Percentiles rank a stretch among this genome's conserved stretches.
Conservation (phyloP, 2,113 vertebrate genomes). For the Micromys minutus region DNA sequence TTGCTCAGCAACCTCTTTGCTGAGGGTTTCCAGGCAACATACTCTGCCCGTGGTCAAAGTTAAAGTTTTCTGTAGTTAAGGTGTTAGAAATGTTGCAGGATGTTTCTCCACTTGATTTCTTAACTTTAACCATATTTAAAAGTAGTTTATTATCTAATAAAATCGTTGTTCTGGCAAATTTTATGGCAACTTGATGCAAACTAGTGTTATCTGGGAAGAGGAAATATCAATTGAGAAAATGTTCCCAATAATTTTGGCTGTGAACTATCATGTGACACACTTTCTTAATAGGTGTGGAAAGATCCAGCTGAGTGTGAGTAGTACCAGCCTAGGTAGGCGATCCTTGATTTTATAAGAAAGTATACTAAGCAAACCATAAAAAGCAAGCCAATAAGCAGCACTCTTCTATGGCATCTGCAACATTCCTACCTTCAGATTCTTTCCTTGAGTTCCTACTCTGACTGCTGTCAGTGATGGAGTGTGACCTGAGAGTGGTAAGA, state of each 20-base stretch:
- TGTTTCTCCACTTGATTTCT: neutral
- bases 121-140: neutral
- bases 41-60: constrained; percentile 35
- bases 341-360: neutral
- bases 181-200: neutral
- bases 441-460: neutral
- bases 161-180: neutral
- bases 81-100: neutral
- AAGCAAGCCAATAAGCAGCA: neutral
- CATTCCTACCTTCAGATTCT: neutral
- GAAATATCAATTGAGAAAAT: neutral
- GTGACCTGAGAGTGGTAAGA: neutral
- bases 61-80: constrained; percentile 36
- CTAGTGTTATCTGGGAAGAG: neutral
- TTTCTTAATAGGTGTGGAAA: neutral
- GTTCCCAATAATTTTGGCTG: neutral
- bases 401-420: neutral
- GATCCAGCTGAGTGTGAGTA: neutral
- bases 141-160: constrained; percentile 31
- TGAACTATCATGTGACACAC: neutral
- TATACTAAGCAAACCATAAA: neutral
- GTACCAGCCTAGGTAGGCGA: no score
- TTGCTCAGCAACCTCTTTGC: constrained; percentile 52
- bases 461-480: neutral
- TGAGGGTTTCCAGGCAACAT: constrained; percentile 62